phyloP scores from a whole-genome alignment of 2,113 vertebrate species.

The Pardalotus punctatus region DNA sequence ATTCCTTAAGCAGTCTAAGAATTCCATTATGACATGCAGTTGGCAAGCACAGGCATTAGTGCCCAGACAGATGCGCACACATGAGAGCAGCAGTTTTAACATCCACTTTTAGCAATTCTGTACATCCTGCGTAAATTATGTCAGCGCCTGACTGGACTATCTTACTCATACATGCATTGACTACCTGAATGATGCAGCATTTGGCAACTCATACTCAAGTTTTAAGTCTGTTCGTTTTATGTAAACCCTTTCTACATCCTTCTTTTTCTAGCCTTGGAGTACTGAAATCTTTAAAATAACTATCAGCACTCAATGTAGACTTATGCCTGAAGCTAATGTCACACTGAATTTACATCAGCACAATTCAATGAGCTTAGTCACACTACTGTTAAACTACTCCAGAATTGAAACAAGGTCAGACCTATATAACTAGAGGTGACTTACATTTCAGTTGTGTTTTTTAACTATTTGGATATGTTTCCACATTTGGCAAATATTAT shows the following conservation, averaged over 20 bases:
- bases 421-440: neutral
- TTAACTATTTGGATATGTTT: neutral
- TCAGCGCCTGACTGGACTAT: neutral
- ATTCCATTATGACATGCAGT: fast-evolving
- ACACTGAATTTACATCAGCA: neutral
- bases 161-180: fast-evolving
- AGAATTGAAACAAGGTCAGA: neutral
- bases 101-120: neutral
- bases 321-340: neutral
- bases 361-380: neutral
- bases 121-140: neutral
- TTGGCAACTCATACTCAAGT: neutral
- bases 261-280: neutral
- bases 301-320: neutral
- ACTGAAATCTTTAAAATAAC: neutral
- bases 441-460: neutral
- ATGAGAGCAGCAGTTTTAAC: fast-evolving
- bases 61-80: neutral
- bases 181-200: neutral
- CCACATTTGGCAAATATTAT: neutral
- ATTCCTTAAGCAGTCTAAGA: neutral
- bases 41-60: neutral
- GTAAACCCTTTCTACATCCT: neutral
- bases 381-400: neutral
- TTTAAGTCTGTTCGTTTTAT: neutral